phyloP scores from a whole-genome alignment of 2,797 vertebrate species.

The Gadopsis bispinosus region DNA sequence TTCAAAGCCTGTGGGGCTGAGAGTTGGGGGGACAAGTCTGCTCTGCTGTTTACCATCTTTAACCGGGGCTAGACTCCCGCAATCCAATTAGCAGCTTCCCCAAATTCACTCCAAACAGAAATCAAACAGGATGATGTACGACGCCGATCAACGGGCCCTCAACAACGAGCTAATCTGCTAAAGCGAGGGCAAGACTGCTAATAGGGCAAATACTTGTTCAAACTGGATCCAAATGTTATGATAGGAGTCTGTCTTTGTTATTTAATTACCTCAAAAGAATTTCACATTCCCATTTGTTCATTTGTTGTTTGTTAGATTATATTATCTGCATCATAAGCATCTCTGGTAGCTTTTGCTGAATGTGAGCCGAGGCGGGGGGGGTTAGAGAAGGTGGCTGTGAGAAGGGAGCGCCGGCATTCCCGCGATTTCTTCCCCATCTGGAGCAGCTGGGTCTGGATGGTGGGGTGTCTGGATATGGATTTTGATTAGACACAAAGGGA shows the following conservation, averaged over 20 bases:
- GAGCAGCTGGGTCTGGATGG: constrained; percentile 48
- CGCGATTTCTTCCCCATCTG: constrained; percentile 54
- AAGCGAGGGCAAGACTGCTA: constrained; percentile 67
- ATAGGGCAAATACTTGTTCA: constrained; percentile 74
- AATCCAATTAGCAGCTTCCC: constrained; percentile 79
- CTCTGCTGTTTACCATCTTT: constrained; percentile 77
- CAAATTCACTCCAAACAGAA: constrained; percentile 75
- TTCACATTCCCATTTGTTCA: constrained; percentile 69
- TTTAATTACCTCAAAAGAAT: constrained; percentile 76
- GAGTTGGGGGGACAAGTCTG: constrained; percentile 67
- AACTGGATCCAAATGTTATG: constrained; percentile 69
- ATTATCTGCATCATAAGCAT: constrained; percentile 47
- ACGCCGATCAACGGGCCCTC: constrained; percentile 71
- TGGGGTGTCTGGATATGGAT: constrained; percentile 69
- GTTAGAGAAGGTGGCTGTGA: constrained; percentile 16
- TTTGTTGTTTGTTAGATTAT: constrained; percentile 59
- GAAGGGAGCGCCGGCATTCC: constrained; percentile 40
- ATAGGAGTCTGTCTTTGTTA: constrained; percentile 76
- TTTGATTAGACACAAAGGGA: constrained; percentile 81
- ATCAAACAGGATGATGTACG: constrained; percentile 81
- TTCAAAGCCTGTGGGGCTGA: constrained; percentile 66
- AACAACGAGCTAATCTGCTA: constrained; percentile 74
- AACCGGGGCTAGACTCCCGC: constrained; percentile 71
- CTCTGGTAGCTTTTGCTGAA: constrained; percentile 26
- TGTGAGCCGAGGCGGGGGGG: constrained; percentile 7